These are phyloP conservation scores for Ptychodera flava DNA, from an alignment of 35 echinoderm and acorn worm genomes.

Conservation along the genomic window DNA sequence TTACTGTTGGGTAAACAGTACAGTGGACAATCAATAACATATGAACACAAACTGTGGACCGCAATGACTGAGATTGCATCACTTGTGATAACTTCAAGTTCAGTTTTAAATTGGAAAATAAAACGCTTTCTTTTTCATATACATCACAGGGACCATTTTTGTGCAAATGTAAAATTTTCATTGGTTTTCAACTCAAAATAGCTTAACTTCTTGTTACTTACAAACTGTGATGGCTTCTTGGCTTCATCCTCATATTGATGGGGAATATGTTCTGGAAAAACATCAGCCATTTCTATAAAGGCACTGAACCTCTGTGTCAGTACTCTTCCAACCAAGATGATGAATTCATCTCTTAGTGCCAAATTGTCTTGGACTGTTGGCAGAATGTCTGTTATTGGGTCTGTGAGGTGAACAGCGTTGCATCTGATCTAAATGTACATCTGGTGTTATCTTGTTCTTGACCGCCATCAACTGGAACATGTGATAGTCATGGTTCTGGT, in stretches of 20 bases:
- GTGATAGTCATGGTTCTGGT: constrained; percentile 8
- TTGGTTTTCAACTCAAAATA: background rate
- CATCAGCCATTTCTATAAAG: background rate
- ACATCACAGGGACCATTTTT: no score
- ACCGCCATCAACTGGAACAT: background rate
- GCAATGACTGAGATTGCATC: no score
- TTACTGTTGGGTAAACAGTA: background rate
- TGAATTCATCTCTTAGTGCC: background rate
- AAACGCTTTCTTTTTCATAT: background rate
- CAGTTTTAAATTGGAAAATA: no score
- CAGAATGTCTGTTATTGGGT: background rate
- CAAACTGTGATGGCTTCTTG: constrained; percentile 7
- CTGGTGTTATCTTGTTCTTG: background rate
- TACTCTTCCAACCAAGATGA: background rate
- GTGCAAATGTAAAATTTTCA: background rate
- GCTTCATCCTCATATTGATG: background rate
- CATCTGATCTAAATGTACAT: background rate
- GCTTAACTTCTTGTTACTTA: background rate
- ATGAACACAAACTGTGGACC: no score
- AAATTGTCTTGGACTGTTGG: background rate
- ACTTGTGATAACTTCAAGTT: no score
- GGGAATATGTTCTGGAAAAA: constrained; percentile 1
- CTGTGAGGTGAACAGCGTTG: background rate
- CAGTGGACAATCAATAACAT: no score
- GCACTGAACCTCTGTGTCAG: background rate